Conservation (phyloP, 2,888 invertebrate genomes). For the Spisula solida region DNA sequence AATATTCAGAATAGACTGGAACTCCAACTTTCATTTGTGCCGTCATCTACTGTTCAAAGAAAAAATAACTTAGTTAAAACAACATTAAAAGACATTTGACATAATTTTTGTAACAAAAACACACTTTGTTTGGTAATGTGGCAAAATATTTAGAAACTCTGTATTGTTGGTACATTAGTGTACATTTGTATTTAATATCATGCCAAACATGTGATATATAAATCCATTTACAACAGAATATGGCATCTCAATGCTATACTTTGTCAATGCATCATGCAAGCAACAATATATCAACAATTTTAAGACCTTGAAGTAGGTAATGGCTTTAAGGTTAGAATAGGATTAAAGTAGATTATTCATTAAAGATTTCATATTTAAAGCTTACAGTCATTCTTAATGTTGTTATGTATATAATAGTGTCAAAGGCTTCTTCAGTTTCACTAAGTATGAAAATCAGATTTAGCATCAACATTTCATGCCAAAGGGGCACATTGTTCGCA, state of each 20-base stretch:
- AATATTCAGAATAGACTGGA: no score
- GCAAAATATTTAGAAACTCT: no score
- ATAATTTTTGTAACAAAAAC: no score
- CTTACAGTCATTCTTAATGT: not conserved
- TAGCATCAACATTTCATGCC: not conserved
- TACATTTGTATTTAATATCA: not conserved
- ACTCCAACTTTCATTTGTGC: no score
- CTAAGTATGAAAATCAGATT: slow-evolving; percentile 20
- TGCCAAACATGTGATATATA: not conserved
- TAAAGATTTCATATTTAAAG: not conserved
- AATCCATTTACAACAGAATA: not conserved
- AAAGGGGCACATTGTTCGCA: not conserved
- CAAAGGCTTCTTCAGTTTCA: not conserved
- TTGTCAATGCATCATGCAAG: not conserved
- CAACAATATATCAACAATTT: not conserved
- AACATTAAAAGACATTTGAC: no score
- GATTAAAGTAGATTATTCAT: not conserved
- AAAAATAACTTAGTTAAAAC: no score
- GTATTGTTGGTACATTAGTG: not conserved
- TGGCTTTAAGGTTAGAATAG: not conserved
- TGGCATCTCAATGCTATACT: not conserved
- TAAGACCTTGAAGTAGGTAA: not conserved
- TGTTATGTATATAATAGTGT: not conserved
- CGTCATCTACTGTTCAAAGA: no score
- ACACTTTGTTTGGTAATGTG: no score